phyloP scores from a whole-genome alignment of 2,797 vertebrate species.

The Sylvia borin region DNA sequence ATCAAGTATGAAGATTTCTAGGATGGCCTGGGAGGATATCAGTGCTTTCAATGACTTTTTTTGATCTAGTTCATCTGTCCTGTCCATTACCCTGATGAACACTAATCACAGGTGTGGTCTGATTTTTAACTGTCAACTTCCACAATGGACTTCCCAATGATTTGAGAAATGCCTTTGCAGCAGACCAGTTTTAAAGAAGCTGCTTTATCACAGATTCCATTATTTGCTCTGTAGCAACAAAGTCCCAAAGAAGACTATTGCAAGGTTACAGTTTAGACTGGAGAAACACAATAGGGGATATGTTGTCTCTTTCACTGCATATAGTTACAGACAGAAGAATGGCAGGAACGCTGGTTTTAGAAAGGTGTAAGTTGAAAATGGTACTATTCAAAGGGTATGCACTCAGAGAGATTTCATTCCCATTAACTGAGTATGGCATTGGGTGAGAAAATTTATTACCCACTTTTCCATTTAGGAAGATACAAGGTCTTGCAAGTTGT shows the following conservation, averaged over 20 bases:
- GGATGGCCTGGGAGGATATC: neutral
- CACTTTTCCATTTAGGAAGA: neutral
- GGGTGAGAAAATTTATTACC: neutral
- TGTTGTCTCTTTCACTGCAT: rapidly evolving
- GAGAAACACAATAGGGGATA: neutral
- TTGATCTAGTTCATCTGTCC: neutral
- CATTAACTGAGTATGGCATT: neutral
- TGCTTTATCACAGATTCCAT: neutral
- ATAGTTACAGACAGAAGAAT: neutral
- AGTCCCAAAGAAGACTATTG: neutral
- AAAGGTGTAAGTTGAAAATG: neutral
- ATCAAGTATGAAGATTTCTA: neutral
- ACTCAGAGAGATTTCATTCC: neutral
- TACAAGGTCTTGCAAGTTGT: neutral
- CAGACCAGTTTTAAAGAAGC: neutral
- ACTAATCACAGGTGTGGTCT: neutral
- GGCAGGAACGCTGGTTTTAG: neutral
- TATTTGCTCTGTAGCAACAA: neutral
- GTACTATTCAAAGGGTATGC: neutral
- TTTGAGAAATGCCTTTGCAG: neutral
- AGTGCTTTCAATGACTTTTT: neutral
- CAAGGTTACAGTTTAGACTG: neutral
- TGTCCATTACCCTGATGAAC: neutral
- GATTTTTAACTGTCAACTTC: neutral
- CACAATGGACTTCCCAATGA: neutral